These are phyloP conservation scores for Operophtera brumata DNA, from an alignment of 2,888 invertebrate species.

Conservation along the genomic window DNA sequence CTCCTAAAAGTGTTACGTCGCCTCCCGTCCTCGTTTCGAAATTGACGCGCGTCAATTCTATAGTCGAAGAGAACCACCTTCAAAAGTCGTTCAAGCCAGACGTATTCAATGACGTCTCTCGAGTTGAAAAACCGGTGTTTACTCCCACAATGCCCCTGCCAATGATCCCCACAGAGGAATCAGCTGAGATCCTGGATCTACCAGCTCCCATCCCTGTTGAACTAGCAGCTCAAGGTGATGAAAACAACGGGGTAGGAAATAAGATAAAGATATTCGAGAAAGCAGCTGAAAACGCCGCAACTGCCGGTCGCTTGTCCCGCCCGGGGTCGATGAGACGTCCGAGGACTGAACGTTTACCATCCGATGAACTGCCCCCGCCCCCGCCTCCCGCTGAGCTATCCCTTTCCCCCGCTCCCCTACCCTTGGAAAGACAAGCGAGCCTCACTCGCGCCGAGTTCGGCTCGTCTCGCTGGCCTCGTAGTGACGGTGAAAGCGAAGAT, in stretches of 20 bases:
- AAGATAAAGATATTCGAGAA: conserved; percentile 75
- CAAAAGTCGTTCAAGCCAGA: conserved; percentile 22
- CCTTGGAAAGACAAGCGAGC: conserved; percentile 63
- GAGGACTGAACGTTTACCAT: conserved; percentile 44
- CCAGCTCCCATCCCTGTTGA: conserved; percentile 17
- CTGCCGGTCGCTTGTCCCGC: conserved; percentile 54
- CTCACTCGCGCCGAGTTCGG: conserved; percentile 23
- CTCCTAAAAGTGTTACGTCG: conserved; percentile 24
- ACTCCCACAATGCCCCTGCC: conserved; percentile 20
- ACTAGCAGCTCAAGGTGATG: conserved; percentile 40
- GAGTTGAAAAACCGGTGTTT: conserved; percentile 17
- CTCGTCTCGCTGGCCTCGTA: conserved; percentile 29
- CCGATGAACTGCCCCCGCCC: conserved; percentile 29
- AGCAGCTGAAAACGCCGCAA: conserved; percentile 66
- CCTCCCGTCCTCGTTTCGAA: conserved; percentile 37
- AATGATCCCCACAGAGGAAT: neutral
- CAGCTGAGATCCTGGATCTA: conserved; percentile 8
- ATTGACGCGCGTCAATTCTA: conserved; percentile 32
- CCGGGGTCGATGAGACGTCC: conserved; percentile 63
- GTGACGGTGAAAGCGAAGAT: conserved; percentile 31
- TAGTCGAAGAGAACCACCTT: conserved; percentile 33
- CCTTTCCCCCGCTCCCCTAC: conserved; percentile 38
- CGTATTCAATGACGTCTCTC: conserved; percentile 3
- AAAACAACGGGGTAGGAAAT: conserved; percentile 73
- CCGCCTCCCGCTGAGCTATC: conserved; percentile 26